Conservation (phyloP, 2,797 vertebrate genomes). For the Phrynocephalus vlangalii region DNA sequence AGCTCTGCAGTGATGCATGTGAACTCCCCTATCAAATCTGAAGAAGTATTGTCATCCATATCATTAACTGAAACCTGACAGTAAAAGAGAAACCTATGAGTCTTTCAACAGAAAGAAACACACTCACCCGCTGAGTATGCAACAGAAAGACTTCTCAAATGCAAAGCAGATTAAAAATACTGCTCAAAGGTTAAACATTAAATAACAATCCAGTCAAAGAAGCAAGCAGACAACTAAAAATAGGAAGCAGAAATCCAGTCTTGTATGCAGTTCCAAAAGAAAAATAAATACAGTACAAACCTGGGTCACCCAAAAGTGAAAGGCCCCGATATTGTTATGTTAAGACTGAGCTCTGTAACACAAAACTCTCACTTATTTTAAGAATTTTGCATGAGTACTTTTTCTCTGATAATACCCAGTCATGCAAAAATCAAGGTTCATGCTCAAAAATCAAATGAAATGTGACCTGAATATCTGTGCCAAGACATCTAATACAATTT, state of each 20-base stretch:
- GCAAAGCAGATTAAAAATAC: not conserved
- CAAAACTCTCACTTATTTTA: constrained; percentile 21
- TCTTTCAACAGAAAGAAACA: not conserved
- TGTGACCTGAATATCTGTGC: constrained; percentile 23
- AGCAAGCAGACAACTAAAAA: not conserved
- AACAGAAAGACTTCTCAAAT: not conserved
- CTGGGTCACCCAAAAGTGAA: not conserved
- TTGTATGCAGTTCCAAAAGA: not conserved
- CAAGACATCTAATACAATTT: not conserved
- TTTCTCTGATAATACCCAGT: not conserved
- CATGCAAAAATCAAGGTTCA: constrained; percentile 33
- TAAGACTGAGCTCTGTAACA: not conserved
- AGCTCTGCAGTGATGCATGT: constrained; percentile 57
- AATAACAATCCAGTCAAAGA: not conserved
- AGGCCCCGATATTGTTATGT: constrained; percentile 7
- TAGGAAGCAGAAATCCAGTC: not conserved
- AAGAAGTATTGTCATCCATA: constrained; percentile 67
- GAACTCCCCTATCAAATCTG: constrained; percentile 70
- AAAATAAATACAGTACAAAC: not conserved
- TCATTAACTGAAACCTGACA: constrained; percentile 73
- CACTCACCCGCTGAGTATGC: not conserved
- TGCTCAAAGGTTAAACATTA: not conserved
- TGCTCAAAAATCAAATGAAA: constrained; percentile 19
- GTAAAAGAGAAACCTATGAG: constrained; percentile 56
- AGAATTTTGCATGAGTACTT: constrained; percentile 10